These are phyloP conservation scores for Oxytorus armatus DNA, from an alignment of 2,888 invertebrate genomes.

Conservation along the genomic window DNA sequence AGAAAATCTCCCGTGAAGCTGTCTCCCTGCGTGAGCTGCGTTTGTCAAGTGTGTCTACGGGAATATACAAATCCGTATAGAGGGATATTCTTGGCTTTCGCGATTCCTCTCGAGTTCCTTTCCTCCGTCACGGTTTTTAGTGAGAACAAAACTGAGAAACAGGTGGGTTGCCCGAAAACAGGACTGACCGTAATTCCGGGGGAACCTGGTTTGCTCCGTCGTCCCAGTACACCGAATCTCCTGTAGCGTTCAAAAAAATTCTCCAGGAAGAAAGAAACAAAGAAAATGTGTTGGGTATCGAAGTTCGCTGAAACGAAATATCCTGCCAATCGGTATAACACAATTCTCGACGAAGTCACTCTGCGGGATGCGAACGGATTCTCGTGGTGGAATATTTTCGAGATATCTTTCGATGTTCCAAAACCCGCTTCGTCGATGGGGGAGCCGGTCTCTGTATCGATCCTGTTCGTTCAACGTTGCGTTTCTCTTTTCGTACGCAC, in stretches of 20 bases:
- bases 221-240: no score
- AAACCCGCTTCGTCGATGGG: conserved; percentile 27
- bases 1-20: conserved; percentile 16
- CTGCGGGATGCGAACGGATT: no score
- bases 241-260: background rate
- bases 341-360: no score
- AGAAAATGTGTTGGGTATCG: background rate
- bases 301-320: conserved; percentile 8
- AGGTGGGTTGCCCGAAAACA: conserved; percentile 17
- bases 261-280: background rate
- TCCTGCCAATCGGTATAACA: conserved; percentile 5
- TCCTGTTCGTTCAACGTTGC: conserved; percentile 14
- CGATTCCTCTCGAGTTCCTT: conserved; percentile 36
- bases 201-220: background rate
- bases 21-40: conserved; percentile 10
- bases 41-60: background rate
- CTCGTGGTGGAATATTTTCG: conserved; percentile 10
- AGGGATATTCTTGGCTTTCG: conserved; percentile 8
- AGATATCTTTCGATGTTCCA: background rate
- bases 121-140: background rate
- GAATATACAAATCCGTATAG: background rate
- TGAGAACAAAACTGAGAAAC: background rate
- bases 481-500: conserved; percentile 31
- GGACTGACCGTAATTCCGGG: conserved; percentile 5
- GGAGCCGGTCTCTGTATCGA: conserved; percentile 26